Evolutionary conservation across 2,888 invertebrate genomes (phyloP), one percentile per base, ranked within the genome.

Genomic region (Drosophila kokeensis): DNA sequence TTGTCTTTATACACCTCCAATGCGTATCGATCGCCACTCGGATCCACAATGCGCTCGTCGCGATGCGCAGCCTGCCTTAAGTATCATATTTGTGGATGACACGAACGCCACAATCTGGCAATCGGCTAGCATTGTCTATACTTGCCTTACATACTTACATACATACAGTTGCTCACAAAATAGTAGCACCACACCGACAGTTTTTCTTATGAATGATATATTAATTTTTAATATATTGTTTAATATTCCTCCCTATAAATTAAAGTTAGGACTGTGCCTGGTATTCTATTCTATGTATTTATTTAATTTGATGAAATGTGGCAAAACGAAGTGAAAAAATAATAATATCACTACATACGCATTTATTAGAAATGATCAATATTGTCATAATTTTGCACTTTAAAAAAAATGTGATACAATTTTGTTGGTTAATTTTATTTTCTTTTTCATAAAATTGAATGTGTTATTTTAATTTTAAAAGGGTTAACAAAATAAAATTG

Each of bases 51-150:
- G 71, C 69, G 66, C 68, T 65, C n/a, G 58, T 48, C 40, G 27
- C 55, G 29, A 48, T 42, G 50, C 24, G 52, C 40, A 66, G 61
- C 58, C 48, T 40, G 55, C 58, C 60, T 84, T 89, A 86, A 70
- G 45, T 81, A 72, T 42, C 24, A 18, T 65, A 8, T 65, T 64
- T 40, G 38, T 45, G 40, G n/a, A 48, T 6, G 29, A 40, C 49
- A 49, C 77, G 63, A 69, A 29, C 63, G 13, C 6, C 7, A 7
- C 27, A 38, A 54, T 64, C 54, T 29, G 24, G 24, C 48, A 48
- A 48, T 58, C 71, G 29, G 42, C 36, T 27, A 36, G 5, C 30
- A 49, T 57, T 54, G 60, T 57, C 52, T 30, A 21, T 27, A n/a
- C 27, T 45, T 24, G 45, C 36, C 10, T 21, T 57, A 30, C 30